Evolutionary conservation across 2,888 invertebrate species (phyloP).

Genomic region (Hydroisotoma schaefferi): DNA sequence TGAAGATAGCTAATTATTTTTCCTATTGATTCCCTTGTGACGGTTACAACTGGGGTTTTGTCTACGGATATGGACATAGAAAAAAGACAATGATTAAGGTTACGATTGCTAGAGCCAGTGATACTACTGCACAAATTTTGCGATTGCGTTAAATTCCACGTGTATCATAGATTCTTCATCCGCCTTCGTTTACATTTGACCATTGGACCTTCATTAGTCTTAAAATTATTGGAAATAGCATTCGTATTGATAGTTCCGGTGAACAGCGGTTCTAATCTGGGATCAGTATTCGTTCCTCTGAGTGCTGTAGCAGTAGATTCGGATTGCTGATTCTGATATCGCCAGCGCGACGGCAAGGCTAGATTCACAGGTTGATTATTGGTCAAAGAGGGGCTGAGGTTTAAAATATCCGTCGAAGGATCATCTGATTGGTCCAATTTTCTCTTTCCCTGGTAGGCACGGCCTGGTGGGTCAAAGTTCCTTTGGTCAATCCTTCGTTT

Average conservation of each 20-base stretch:
- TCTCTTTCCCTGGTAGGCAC: slow-evolving; percentile 5
- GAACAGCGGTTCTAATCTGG: background rate
- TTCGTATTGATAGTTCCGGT: background rate
- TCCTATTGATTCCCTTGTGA: too few species aligned
- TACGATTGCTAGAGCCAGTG: slow-evolving; percentile 1
- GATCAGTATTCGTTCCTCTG: slow-evolving; percentile 7
- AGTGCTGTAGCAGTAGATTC: background rate
- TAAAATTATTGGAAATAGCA: background rate
- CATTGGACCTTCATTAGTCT: slow-evolving; percentile 3
- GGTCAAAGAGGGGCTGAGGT: background rate
- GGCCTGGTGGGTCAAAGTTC: background rate
- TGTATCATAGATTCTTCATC: slow-evolving; percentile 45
- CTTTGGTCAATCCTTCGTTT: slow-evolving; percentile 44
- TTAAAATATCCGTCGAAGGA: too few species aligned
- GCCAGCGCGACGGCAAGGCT: slow-evolving; percentile 27
- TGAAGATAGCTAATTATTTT: too few species aligned
- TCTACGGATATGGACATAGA: too few species aligned
- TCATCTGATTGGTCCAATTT: too few species aligned
- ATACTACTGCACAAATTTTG: slow-evolving; percentile 16
- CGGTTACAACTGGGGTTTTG: too few species aligned
- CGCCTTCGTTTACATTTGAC: slow-evolving; percentile 37
- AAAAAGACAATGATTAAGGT: too few species aligned
- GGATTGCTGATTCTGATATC: slow-evolving; percentile 3
- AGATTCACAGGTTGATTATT: slow-evolving; percentile 5
- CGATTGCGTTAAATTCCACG: slow-evolving; percentile 32